Base-by-base conservation (phyloP, 2,113 vertebrate species). In the Chionodraco myersi region DNA sequence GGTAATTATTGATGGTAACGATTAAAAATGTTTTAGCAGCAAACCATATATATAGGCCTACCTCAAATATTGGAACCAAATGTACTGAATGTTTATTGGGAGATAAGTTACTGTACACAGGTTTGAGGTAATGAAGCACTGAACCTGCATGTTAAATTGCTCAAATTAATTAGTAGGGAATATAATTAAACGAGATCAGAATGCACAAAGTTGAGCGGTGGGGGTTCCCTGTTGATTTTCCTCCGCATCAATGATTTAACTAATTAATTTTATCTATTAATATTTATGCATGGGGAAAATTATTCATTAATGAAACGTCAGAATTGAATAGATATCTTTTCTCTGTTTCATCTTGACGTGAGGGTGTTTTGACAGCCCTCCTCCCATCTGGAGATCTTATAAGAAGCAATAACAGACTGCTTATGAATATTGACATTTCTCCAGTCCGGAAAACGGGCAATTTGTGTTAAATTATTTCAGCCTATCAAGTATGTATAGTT, bases 241-340 rank as follows among this genome's bases (percentile, higher is more conserved):
- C 82, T 91, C 88, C 88, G 93, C 93, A 89, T 92, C 89, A 93
- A 88, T 93, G 91, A 94, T 92, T 93, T 91, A 92, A 91, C 91
- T 92, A 93, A 94, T 94, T 94, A 88, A 92, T 92, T 95, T 91
- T 90, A 93, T 94, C 89, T 92, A 92, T 92, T 94, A 92, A 95
- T 94, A 94, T 94, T 94, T 92, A 95, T 94, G 89, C 92, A 90
- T 71, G 62, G 84, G 82, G 84, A 88, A 92, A 92, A 94, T 92
- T 74, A 93, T 93, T 93, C 84, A 94, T 95, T 93, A 93, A 95
- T 93, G 87, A 92, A 92, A 93, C 74, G 88, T 93, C 93, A 95
- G 86, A 92, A 91, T 87, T 91, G 83, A 94, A 93, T 67, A 84
- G 85, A 88, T 85, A 90, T 90, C 90, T 76, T 89, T 92, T 75